phyloP scores from a whole-genome alignment of 2,113 vertebrate species.

The Sinocyclocheilus anophthalmus region DNA sequence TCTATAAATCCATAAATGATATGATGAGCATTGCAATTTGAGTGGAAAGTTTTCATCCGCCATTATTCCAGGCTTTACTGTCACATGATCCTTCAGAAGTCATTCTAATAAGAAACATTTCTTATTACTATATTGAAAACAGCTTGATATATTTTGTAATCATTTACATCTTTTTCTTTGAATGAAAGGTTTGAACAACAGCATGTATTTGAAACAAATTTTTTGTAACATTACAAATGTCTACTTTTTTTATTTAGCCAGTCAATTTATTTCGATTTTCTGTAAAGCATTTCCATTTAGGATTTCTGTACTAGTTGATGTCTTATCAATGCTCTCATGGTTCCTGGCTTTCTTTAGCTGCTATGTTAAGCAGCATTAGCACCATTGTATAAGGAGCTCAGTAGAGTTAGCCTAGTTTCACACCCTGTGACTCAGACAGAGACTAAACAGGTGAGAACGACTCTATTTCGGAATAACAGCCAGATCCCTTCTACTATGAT shows the following conservation, averaged over 20 bases:
- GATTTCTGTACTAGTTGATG: not conserved
- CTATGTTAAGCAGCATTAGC: conserved; percentile 22
- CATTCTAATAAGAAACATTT: no score
- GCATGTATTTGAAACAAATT: no score
- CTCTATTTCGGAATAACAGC: not conserved
- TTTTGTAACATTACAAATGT: no score
- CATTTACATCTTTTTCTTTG: no score
- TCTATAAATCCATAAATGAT: not conserved
- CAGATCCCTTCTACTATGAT: not conserved
- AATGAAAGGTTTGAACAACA: no score
- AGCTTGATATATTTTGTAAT: no score
- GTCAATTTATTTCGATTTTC: not conserved
- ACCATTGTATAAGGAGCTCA: conserved; percentile 36
- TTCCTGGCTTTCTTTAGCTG: conserved; percentile 22
- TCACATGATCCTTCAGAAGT: no score
- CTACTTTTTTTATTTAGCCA: no score
- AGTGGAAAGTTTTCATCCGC: not conserved
- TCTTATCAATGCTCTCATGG: conserved; percentile 10
- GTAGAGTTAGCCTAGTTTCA: conserved; percentile 4
- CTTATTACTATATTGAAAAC: no score
- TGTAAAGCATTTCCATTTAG: not conserved
- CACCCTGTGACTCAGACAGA: not conserved
- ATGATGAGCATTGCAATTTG: not conserved
- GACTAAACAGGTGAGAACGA: not conserved
- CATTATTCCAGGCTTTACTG: no score